Evolutionary conservation across 2,113 vertebrate species (phyloP), one percentile per base, ranked within the genome.

Genomic region (Xiphophorus hellerii): DNA sequence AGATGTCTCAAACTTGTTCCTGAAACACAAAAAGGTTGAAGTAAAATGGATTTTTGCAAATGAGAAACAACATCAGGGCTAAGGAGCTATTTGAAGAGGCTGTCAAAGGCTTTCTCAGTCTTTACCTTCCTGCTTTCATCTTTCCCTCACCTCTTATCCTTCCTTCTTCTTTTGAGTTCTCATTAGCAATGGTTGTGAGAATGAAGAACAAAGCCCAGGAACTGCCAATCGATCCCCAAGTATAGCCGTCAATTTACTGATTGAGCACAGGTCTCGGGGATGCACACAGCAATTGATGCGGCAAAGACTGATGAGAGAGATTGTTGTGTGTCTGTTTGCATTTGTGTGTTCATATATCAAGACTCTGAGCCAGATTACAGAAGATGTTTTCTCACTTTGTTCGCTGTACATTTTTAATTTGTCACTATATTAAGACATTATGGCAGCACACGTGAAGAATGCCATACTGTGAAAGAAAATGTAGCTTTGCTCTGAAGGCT

Each of bases 111-210:
- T 89, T 74, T 68, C 78, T 81, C 73, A 73, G 73, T 83, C 87
- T 87, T 74, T 83, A 62, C 65, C 81, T 30, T 78, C 77, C 71
- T 71, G 39, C 82, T 92, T 92, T 93, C 88, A 92, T 91, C 91
- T 90, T 81, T 70, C 72, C 80, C 77, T 84, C 80, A 79, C 86
- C 76, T 74, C 62, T 85, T 62, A 42, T 80, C 83, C 77, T 69
- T 84, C 73, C 88, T 78, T 62, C 73, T 80, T 65, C 72, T 74
- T 80, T 87, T 78, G 78, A 73, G 69, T 76, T 86, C 88, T 90
- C 90, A 89, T 92, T 91, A 92, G 84, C 30, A 67, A 80, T 72
- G 84, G 81, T 76, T 90, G 88, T 87, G 89, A 89, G 88, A 88
- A 86, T 76, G 73, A 61, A 86, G 89, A 90, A 91, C 89, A 91